Evolutionary conservation across 2,888 invertebrate species (phyloP), one percentile per base, ranked within the genome.

Genomic region (Belgica antarctica): DNA sequence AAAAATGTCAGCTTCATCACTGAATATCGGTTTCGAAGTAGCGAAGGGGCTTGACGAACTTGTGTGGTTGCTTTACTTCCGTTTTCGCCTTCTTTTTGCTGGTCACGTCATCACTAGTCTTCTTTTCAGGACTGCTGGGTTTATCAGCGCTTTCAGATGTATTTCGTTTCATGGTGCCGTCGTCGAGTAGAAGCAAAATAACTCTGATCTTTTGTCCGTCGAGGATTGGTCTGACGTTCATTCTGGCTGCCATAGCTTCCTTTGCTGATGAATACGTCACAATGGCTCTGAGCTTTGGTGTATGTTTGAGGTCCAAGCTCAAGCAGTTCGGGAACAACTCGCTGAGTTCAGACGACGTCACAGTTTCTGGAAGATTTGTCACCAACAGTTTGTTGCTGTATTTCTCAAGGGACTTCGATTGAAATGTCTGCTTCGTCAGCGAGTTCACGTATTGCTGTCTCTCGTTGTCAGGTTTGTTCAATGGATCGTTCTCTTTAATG

Each of bases 231-330:
- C 57, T 17, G 7, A 70, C 22, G 17, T 34, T 22, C 24, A 57
- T 41, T 7, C 70, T 22, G 8, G 41, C 41, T 17, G 34, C n/a
- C 41, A 70, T 61, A 1, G 70, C 70, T 70, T 70, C 70, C n/a
- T 70, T 59, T 17, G 70, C 36, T 27, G 70, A 61, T 24, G 70
- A 70, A 34, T 61, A 70, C 17, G 70, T 70, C 7, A 70, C 15
- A 12, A 61, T 61, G 1, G 70, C 70, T 15, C 46, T 19, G 12
- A 28, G 19, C 27, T 59, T 61, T 7, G 61, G 61, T 19, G 1
- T 12, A 8, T 12, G 41, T n/a, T 36, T 61, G 0, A 70, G 15
- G 19, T 70, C 70, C 4, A 70, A 17, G 2, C 41, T 34, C 15
- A 15, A 8, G 8, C 61, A 61, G 1, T 61, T 8, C 12, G 70